Evolutionary conservation across 2,888 invertebrate species (phyloP).

Genomic region (Netelia inedita): DNA sequence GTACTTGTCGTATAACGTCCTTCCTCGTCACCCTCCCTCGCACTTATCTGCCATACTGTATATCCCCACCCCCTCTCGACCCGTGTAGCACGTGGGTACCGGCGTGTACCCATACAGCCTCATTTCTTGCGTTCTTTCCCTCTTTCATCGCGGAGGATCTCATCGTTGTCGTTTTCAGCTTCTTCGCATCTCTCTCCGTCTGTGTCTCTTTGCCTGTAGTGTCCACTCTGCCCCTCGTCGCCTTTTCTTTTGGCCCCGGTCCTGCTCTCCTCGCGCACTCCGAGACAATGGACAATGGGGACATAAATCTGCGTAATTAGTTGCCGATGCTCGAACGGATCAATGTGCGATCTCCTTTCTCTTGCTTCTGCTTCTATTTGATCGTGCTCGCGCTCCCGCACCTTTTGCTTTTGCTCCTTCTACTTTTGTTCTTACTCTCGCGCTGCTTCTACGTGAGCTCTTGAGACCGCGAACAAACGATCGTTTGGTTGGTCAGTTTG

Average conservation of each 20-base stretch:
- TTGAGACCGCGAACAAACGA: conserved; percentile 81
- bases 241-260: conserved; percentile 67
- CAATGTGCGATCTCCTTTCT: conserved; percentile 85
- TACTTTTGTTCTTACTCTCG: conserved; percentile 58
- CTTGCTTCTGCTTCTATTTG: conserved; percentile 69
- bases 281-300: conserved; percentile 95
- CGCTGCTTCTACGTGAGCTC: conserved; percentile 60
- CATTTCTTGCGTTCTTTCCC: conserved; percentile 65
- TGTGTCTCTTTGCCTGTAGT: conserved; percentile 67
- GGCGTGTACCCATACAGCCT: conserved; percentile 58
- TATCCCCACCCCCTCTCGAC: conserved; percentile 53
- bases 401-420: conserved; percentile 47
- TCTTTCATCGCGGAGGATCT: conserved; percentile 65
- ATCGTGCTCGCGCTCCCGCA: conserved; percentile 63
- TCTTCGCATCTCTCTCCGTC: conserved; percentile 64
- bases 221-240: conserved; percentile 63
- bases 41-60: conserved; percentile 71
- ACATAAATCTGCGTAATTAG: conserved; percentile 98
- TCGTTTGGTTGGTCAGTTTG: conserved; percentile 84
- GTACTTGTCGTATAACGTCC: conserved; percentile 58
- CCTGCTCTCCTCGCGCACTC: conserved; percentile 86
- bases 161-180: conserved; percentile 66
- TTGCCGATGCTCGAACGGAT: conserved; percentile 88
- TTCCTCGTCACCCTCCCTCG: conserved; percentile 68
- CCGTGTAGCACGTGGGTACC: conserved; percentile 60